Evolutionary conservation across 1,140 invertebrate species (phyloP).

Genomic region (Cherax quadricarinatus): DNA sequence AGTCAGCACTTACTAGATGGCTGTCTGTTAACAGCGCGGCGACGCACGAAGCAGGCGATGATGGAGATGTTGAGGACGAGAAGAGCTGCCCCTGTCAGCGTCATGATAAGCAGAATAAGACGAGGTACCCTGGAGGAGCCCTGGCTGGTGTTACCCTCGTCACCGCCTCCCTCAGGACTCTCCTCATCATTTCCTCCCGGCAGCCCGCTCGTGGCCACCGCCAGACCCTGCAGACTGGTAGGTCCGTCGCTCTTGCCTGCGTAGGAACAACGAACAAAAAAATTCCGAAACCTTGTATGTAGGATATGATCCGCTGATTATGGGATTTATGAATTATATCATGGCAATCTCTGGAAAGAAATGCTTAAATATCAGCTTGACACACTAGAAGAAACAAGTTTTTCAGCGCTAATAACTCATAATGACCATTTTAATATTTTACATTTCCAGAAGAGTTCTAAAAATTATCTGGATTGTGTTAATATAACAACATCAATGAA

Average conservation of each 20-base stretch:
- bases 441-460: too few species aligned
- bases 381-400: too few species aligned
- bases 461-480: too few species aligned
- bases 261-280: too few species aligned
- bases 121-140: slow-evolving; percentile 32
- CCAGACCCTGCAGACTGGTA: not conserved
- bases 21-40: slow-evolving; percentile 31
- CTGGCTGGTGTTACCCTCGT: not conserved
- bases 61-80: slow-evolving; percentile 63
- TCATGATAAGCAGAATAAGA: slow-evolving; percentile 48
- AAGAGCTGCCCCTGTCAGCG: slow-evolving; percentile 43
- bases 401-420: too few species aligned
- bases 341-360: too few species aligned
- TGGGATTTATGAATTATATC: too few species aligned
- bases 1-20: slow-evolving; percentile 23
- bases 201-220: not conserved
- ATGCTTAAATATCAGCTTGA: too few species aligned
- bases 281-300: too few species aligned
- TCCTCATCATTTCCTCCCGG: not conserved
- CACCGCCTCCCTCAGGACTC: not conserved
- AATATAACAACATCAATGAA: too few species aligned
- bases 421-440: too few species aligned
- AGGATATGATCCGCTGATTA: too few species aligned
- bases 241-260: not conserved
- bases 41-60: slow-evolving; percentile 53